Evolutionary conservation across 2,888 invertebrate genomes (phyloP).

Genomic region (Eupelmus urozonus): DNA sequence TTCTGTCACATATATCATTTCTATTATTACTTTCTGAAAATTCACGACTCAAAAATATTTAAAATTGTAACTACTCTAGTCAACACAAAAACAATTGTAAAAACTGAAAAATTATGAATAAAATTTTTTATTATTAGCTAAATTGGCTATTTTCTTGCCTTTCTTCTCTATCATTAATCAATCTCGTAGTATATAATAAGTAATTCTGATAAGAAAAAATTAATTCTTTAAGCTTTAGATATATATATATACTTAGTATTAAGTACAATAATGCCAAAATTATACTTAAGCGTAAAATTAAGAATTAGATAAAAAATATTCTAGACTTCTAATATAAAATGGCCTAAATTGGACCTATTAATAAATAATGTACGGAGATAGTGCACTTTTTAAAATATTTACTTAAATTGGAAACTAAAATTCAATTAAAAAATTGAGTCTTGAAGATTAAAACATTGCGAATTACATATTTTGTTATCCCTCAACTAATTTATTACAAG

Average conservation of each 20-base stretch:
- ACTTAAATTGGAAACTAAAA: background rate
- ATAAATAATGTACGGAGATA: too few species aligned
- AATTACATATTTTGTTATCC: conserved; percentile 1
- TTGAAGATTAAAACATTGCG: conserved; percentile 16
- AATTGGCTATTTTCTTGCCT: conserved; percentile 49
- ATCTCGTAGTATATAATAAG: background rate
- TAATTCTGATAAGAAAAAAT: background rate
- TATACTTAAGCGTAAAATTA: background rate
- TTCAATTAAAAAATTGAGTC: conserved; percentile 42
- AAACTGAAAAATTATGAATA: conserved; percentile 36
- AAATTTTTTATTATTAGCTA: conserved; percentile 30
- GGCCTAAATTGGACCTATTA: conserved; percentile 12
- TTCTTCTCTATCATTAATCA: conserved; percentile 28
- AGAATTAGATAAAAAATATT: background rate
- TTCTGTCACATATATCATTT: background rate
- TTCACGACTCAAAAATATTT: conserved; percentile 47
- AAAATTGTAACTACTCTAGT: conserved; percentile 24
- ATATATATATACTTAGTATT: conserved; percentile 3
- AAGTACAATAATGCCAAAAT: background rate
- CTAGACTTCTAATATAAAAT: background rate
- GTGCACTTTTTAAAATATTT: too few species aligned
- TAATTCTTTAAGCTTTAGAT: conserved; percentile 1
- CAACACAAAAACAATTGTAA: conserved; percentile 47
- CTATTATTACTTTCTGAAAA: conserved; percentile 14
- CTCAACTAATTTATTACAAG: background rate